Conservation (phyloP, 2,113 vertebrate genomes). For the Artemisiospiza belli region DNA sequence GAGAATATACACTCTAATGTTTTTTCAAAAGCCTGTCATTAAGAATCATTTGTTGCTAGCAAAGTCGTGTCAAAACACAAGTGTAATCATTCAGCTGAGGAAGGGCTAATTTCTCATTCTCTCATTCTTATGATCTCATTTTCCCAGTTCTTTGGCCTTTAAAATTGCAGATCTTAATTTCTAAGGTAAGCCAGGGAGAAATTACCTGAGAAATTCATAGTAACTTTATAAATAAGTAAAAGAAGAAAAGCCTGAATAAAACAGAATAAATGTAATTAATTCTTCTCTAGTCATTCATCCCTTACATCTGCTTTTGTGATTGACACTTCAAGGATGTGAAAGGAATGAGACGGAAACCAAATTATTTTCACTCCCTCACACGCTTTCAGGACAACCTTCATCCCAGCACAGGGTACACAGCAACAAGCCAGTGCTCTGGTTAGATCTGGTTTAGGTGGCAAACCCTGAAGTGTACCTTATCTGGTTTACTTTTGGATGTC, state of each 20-base stretch:
- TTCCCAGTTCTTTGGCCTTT: background rate
- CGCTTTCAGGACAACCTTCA: background rate
- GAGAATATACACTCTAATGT: background rate
- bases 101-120: background rate
- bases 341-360: background rate
- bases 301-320: background rate
- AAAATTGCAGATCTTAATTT: background rate
- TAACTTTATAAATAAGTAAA: background rate
- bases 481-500: background rate
- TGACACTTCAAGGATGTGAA: background rate
- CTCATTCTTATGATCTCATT: background rate
- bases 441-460: background rate
- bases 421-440: background rate
- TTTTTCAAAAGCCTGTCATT: background rate
- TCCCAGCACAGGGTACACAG: background rate
- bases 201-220: background rate
- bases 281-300: background rate
- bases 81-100: background rate
- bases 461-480: background rate
- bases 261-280: background rate
- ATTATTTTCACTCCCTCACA: background rate
- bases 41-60: background rate
- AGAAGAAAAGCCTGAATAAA: background rate
- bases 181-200: background rate
- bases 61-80: background rate